Percentiles rank a stretch among this genome's conserved stretches.
Conservation (phyloP, 2,797 vertebrate genomes). For the Rhinella marina region DNA sequence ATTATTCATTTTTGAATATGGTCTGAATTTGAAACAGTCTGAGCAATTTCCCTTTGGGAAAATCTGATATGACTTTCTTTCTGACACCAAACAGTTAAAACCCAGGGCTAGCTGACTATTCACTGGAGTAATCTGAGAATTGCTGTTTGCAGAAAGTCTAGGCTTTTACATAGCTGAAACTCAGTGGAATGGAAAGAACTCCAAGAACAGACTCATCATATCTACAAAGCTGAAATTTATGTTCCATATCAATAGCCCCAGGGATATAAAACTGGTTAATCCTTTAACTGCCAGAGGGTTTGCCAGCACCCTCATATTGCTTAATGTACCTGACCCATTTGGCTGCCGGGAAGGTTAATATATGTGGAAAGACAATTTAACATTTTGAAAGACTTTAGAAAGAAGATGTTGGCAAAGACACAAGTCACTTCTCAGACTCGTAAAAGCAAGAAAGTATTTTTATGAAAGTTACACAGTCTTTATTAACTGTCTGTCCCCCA, state of each 20-base stretch:
- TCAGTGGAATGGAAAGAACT: slow-evolving; percentile 49
- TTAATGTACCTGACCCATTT: slow-evolving; percentile 10
- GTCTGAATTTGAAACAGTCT: not conserved
- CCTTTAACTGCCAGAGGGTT: slow-evolving; percentile 13
- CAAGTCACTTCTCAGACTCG: slow-evolving; percentile 4
- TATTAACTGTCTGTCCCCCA: not conserved
- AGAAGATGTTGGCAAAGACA: slow-evolving; percentile 11
- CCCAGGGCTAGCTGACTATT: not conserved
- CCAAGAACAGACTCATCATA: slow-evolving; percentile 44
- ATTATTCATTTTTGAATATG: not conserved
- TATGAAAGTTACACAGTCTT: slow-evolving; percentile 29
- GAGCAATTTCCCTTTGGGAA: not conserved
- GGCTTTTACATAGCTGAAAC: slow-evolving; percentile 45
- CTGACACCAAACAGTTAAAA: slow-evolving; percentile 40
- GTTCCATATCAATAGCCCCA: slow-evolving; percentile 18
- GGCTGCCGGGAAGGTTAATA: slow-evolving; percentile 23
- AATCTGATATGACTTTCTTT: not conserved
- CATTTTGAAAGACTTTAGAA: not conserved
- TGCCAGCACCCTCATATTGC: not conserved
- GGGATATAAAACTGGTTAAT: slow-evolving; percentile 44
- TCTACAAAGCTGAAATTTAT: slow-evolving; percentile 47
- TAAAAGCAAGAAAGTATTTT: slow-evolving; percentile 21
- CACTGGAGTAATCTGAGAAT: slow-evolving; percentile 35
- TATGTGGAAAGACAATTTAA: not conserved
- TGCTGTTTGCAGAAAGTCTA: slow-evolving; percentile 54